Percentiles rank a stretch among this genome's conserved stretches.
phyloP scores from a whole-genome alignment of 1,140 invertebrate genomes.

The Dolichoris vasculosae region DNA sequence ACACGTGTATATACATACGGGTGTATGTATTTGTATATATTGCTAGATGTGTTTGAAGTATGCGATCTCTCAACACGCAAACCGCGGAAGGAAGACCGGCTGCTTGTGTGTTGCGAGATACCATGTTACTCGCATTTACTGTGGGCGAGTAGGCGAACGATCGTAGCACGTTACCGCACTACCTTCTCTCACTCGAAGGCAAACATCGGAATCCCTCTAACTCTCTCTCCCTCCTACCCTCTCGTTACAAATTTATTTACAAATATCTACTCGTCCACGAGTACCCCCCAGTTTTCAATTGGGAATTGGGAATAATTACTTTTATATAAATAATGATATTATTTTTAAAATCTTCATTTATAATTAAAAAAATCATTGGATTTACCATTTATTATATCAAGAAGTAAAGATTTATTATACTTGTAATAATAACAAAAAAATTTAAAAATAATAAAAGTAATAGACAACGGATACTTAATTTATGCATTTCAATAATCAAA shows the following conservation, averaged over 20 bases:
- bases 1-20: not conserved
- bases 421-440: too few species aligned
- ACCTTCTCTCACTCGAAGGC: conserved; percentile 50
- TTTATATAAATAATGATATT: too few species aligned
- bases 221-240: not conserved
- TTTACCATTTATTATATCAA: not conserved
- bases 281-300: too few species aligned
- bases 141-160: conserved; percentile 49
- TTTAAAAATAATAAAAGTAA: too few species aligned
- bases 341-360: too few species aligned
- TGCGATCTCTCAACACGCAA: not conserved
- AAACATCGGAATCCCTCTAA: not conserved
- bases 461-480: too few species aligned
- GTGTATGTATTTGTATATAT: not conserved
- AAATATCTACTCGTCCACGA: not conserved
- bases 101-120: conserved; percentile 53
- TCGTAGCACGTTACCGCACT: conserved; percentile 44
- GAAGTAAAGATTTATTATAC: not conserved
- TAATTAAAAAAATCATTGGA: too few species aligned
- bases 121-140: conserved; percentile 57
- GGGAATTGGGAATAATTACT: too few species aligned
- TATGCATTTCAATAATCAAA: too few species aligned
- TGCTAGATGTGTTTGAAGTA: not conserved
- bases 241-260: not conserved
- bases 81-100: conserved; percentile 58